Percentiles rank a stretch among this genome's conserved stretches.
Conservation (phyloP, 2,888 invertebrate species). For the Drepana falcataria region DNA sequence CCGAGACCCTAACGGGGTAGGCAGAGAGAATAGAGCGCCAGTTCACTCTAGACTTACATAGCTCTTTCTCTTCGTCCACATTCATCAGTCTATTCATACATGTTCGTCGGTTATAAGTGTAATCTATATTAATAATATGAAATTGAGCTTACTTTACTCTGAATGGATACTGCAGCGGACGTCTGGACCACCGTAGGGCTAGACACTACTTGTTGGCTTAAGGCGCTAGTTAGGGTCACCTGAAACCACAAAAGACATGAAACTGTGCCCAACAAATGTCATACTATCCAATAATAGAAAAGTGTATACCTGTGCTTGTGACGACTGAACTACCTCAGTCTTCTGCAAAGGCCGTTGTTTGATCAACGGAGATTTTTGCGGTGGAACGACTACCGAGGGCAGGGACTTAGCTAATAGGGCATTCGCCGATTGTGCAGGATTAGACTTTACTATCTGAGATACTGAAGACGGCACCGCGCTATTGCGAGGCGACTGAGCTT, state of each 20-base stretch:
- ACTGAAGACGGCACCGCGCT: slow-evolving; percentile 14
- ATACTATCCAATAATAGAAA: slow-evolving; percentile 1
- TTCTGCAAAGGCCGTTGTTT: slow-evolving; percentile 57
- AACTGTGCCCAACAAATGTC: background rate
- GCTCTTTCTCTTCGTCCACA: too few relatives aligned
- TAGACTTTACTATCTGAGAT: slow-evolving; percentile 12
- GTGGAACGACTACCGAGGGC: slow-evolving; percentile 44
- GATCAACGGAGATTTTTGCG: slow-evolving; percentile 53
- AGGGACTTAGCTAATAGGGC: slow-evolving; percentile 36
- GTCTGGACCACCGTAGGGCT: slow-evolving; percentile 32
- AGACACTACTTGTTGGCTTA: slow-evolving; percentile 24
- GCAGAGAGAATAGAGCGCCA: too few relatives aligned
- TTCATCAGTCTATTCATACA: too few relatives aligned
- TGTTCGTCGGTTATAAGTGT: background rate
- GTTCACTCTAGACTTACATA: too few relatives aligned
- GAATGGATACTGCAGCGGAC: slow-evolving; percentile 25
- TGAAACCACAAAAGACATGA: slow-evolving; percentile 5
- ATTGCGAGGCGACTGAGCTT: background rate
- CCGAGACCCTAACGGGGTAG: too few relatives aligned
- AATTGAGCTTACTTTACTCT: slow-evolving; percentile 35
- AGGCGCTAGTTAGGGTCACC: slow-evolving; percentile 24
- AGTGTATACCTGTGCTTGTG: slow-evolving; percentile 30
- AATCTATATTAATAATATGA: background rate
- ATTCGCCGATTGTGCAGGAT: slow-evolving; percentile 8
- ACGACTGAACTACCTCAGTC: slow-evolving; percentile 29